Base-by-base conservation (phyloP, 2,797 vertebrate genomes). In the Novumbra hubbsi region DNA sequence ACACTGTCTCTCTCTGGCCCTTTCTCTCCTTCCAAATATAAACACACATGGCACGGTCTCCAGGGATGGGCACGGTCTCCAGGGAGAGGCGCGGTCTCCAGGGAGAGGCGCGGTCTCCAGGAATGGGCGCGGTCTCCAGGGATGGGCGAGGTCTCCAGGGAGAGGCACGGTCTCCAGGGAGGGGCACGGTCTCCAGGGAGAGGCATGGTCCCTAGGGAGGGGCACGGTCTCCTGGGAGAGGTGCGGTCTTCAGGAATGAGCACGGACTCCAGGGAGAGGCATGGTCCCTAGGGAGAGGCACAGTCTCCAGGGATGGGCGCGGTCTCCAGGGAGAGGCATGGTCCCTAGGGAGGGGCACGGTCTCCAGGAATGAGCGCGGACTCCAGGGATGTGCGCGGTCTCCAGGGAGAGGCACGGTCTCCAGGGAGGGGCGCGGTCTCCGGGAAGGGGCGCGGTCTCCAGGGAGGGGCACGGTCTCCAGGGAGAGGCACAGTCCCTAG, bases 1-100 rank as follows among this genome's bases (percentile, higher is more conserved):
- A 45, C 41, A 45, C 9, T 34, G 5, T 16, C 1, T 50, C 48
- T 72, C 24, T 79, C 85, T n/a, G n/a, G n/a, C n/a, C n/a, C n/a
- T n/a, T n/a, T 75, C 64, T 69, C 4, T 64, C 50, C 32, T 80
- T 79, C 66, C 63, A 17, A 55, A 2, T 68, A 76, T 76, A n/a
- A n/a, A n/a, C n/a, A n/a, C n/a, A n/a, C n/a, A n/a, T n/a, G n/a
- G n/a, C n/a, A n/a, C n/a, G n/a, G n/a, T n/a, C n/a, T n/a, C n/a
- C n/a, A n/a, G n/a, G n/a, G n/a, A n/a, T n/a, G n/a, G 50, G 5
- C 50, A 52, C 4, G 50, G 17, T 52, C 50, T 52, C 50, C 1
- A 19, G 50, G 50, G 50, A 52, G 50, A 52, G 5, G 17, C 17
- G 8, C 5, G 4, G 34, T 38, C 34, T 38, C 34, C 5, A 6